Percentiles rank a stretch among this genome's conserved stretches.
Conservation (phyloP, 2,797 vertebrate species). For the Propithecus perrieri region DNA sequence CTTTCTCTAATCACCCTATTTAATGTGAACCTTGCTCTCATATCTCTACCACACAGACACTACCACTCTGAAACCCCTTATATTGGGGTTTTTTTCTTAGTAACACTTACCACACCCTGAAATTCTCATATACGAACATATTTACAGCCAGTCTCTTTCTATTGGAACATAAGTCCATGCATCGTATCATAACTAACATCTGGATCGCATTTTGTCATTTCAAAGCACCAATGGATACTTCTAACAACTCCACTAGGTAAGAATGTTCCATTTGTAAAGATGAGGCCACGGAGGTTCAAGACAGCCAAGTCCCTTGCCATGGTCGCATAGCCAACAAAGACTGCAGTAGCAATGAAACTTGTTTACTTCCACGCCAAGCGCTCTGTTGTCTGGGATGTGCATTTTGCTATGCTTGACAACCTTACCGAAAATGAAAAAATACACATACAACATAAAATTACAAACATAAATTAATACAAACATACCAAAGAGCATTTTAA, state of each 20-base stretch:
- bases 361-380: background rate
- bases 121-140: background rate
- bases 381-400: background rate
- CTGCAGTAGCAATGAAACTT: background rate
- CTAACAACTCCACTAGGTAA: background rate
- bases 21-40: background rate
- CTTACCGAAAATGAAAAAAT: background rate
- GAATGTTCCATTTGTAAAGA: constrained; percentile 20
- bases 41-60: background rate
- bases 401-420: background rate
- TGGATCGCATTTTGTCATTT: background rate
- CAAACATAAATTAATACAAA: background rate
- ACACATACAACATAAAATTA: background rate
- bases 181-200: background rate
- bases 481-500: constrained; percentile 7
- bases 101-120: background rate
- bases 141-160: background rate
- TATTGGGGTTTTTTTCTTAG: background rate
- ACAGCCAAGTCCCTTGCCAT: background rate
- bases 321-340: background rate
- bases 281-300: background rate
- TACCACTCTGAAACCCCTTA: background rate
- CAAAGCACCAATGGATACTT: background rate
- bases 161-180: background rate
- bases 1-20: background rate